Base-by-base conservation (phyloP, 2,888 invertebrate species). In the Caenorhabditis wallacei region DNA sequence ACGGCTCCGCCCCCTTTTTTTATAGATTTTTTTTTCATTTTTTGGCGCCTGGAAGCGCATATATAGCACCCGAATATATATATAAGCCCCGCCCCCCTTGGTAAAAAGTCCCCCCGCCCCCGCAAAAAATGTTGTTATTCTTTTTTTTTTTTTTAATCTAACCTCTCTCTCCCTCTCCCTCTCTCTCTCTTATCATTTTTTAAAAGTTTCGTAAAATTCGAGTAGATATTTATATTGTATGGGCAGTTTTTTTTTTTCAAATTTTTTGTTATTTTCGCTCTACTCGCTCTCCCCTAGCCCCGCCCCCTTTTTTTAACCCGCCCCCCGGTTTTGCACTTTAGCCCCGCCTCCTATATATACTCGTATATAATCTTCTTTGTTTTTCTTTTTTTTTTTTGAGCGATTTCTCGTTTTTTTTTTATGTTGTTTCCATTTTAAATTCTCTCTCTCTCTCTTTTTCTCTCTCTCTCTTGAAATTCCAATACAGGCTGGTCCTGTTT, bases 21-120 rank as follows among this genome's bases (percentile, higher is more conserved):
- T 22, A 26, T 54, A 51, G 40, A 56, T 63, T 54, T 43, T 64
- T 74, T 74, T 24, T 74, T n/a, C n/a, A n/a, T n/a, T n/a, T n/a
- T n/a, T 63, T 76, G 69, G 79, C 79, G 79, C 79, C 79, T 71
- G 79, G 79, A 70, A 63, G 79, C 79, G 79, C 64, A 63, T 63
- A 46, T 76, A 76, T 61, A 69, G 76, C 76, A 69, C 61, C 76
- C 75, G 57, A 40, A 8, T 30, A 5, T 35, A 74, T 51, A 46
- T 56, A 54, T 40, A 37, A 18, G 20, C n/a, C 22, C 71, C 71
- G n/a, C n/a, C 63, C 64, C 16, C n/a, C 7, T 46, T 26, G 53
- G 43, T 46, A 64, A 64, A 63, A 61, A 61, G 24, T 51, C 54
- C 63, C 63, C 43, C 16, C 40, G n/a, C 59, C 59, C 56, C n/a